Evolutionary conservation across 1,140 invertebrate genomes (phyloP), one percentile per base, ranked within the genome.

Genomic region (Neelides sp.): DNA sequence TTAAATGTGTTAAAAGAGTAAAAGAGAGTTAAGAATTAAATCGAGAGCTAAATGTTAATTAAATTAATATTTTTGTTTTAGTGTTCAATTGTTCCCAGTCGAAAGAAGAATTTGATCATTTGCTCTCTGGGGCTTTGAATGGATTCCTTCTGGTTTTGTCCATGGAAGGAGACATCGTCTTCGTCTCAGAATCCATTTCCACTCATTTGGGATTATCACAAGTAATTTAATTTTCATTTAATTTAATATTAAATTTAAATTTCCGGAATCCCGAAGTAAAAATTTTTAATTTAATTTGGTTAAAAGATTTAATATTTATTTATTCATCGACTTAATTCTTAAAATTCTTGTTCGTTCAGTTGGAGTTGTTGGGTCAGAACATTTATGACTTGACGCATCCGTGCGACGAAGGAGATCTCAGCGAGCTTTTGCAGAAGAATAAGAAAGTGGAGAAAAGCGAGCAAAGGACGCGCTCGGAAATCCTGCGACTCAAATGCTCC

Each of bases 351-450:
- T 40, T 59, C 41, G 75, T 74, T 20, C 68, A 93, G 88, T 82
- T 92, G 71, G 90, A 95, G 66, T 77, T 94, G 66, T 80, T 94
- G 74, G 91, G 91, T 1, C 85, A 91, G 61, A 92, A 83, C 65
- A 79, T 95, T 26, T 94, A 82, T 70, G 91, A 95, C 58, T 92
- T 91, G 64, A 83, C 80, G 44, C 91, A 97, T 69, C 89, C 88
- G 7, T 93, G 90, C 64, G 91, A 96, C 69, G 90, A 95, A 64
- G 84, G 85, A 32, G 90, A 96, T 68, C 78, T 95, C 13, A 80
- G 78, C 40, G 83, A 91, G 48, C 78, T 84, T 15, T 69, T 94
- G 3, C 71, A 71, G 0, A 61, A 71, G 23, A 81, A 80, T 51
- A 64, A 45, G 46, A 47, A 37, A 55, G 58, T 35, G 66, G 55